Base-by-base conservation (phyloP, 1,140 invertebrate genomes). In the Scaptodrosophila lebanonensis region DNA sequence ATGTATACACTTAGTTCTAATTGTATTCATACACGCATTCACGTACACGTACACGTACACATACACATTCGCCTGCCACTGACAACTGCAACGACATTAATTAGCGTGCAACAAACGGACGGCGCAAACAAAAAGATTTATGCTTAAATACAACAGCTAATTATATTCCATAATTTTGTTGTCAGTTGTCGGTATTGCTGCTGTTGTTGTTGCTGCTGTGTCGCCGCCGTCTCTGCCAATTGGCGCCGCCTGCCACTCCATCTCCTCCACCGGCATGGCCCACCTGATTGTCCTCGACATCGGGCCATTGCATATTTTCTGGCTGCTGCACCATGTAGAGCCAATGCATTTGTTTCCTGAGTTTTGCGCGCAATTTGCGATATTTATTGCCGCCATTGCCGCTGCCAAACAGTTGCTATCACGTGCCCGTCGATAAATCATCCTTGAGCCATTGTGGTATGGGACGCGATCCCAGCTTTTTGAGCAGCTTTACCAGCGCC, bases 381-480 rank as follows among this genome's bases (percentile, higher is more conserved):
- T 83, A 82, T 62, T 75, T 82, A 29, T 57, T 82, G 53, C 57
- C 60, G 7, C 60, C 42, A 25, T 45, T 33, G 11, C 18, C 57
- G 15, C 32, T 51, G 22, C 29, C 48, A 32, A 60, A 59, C 29
- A 82, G 76, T 62, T 83, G 75, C 61, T 76, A 86, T 86, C 84
- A 86, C 76, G 84, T 86, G 44, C 69, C 73, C 67, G 84, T 87
- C 17, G 88, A 89, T 20, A 98, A 90, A 84, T 97, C 96, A 68
- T 97, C 94, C 87, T 97, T 95, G 49, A 99, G 89, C 97, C 97
- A 98, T 77, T 94, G 92, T 7, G 97, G 97, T 61, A 97, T 93
- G 40, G 91, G 91, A 18, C 93, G 89, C 44, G 92, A 91, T 50
- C 95, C 93, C 53, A 97, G 89, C 66, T 95, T 90, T 77, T 94